Base-by-base conservation (phyloP, 2,797 vertebrate genomes). In the Todus mexicanus region DNA sequence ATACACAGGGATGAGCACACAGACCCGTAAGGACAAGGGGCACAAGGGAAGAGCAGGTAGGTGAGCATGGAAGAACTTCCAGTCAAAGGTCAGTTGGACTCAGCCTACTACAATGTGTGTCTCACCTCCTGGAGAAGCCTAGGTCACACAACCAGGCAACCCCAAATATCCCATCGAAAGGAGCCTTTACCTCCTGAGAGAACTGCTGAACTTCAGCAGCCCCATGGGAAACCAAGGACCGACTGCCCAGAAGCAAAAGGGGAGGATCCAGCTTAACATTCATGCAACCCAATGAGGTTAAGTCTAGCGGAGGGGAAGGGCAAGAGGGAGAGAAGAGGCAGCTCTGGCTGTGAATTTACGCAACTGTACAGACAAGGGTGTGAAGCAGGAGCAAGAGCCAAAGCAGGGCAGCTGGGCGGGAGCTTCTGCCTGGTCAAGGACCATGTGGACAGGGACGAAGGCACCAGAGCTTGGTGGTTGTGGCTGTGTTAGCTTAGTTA, bases 301-400 rank as follows among this genome's bases (percentile, higher is more conserved):
- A 75, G 47, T 5, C 10, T 48, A 3, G 9, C 26, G 51, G 9
- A 90, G 26, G 23, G 21, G 35, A 87, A 75, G 38, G 20, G 50
- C 1, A 2, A 33, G 54, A 38, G 7, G 11, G 35, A 38, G 60
- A 8, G 11, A 61, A 65, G 42, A 37, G 42, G 56, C 66, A 80
- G 59, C 19, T 35, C 59, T 70, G 31, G 53, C 80, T 10, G 20
- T 19, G 59, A 66, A 87, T 93, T 87, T 42, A 91, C 71, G 69
- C 91, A 92, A 61, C 78, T 94, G 72, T 69, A 87, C 23, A 42
- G 78, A 35, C 50, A 60, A 86, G 38, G 70, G 37, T 6, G 59
- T 68, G n/a, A 48, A 56, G 71, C 1, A 59, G 48, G 60, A 77
- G 37, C 0, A 26, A 63, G 29, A 84, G 48, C 51, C 53, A 76